These are phyloP conservation scores for Stenodera caucasica DNA, from an alignment of 2,888 invertebrate species.

Conservation along the genomic window DNA sequence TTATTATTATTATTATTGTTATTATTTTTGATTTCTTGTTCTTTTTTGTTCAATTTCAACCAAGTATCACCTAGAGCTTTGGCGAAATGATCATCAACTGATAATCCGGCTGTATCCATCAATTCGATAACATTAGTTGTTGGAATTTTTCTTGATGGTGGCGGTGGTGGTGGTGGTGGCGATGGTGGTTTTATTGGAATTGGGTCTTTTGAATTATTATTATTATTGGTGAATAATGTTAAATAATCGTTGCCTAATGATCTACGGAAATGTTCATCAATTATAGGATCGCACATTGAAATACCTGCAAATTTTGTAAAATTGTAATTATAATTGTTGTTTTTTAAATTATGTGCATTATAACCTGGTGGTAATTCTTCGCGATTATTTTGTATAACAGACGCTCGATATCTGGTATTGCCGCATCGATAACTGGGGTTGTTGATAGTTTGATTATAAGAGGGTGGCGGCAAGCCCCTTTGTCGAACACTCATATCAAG, in stretches of 20 bases:
- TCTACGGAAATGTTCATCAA: constrained; percentile 93
- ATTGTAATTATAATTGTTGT: no score
- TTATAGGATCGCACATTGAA: constrained; percentile 85
- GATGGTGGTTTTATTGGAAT: constrained; percentile 28
- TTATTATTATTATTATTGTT: constrained; percentile 46
- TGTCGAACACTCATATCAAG: constrained; percentile 66
- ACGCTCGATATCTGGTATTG: constrained; percentile 57
- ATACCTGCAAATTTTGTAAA: no score
- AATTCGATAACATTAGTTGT: constrained; percentile 54
- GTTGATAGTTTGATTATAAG: constrained; percentile 59
- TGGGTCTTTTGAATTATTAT: constrained; percentile 48
- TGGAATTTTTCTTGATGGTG: constrained; percentile 26
- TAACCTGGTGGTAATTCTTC: constrained; percentile 54
- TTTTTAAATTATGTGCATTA: constrained; percentile 16
- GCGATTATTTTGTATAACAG: constrained; percentile 62
- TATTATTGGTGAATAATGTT: constrained; percentile 66
- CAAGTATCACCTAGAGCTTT: constrained; percentile 87
- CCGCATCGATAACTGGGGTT: constrained; percentile 50
- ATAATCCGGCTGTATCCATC: constrained; percentile 64
- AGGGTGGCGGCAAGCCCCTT: constrained; percentile 65
- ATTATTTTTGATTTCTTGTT: constrained; percentile 56
- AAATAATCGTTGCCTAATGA: constrained; percentile 84
- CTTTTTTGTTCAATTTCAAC: constrained; percentile 70
- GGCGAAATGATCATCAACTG: constrained; percentile 90
- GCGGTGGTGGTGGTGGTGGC: constrained; percentile 33